A percentile compares a stretch with the other conserved stretches of the same genome.
phyloP scores from a whole-genome alignment of 2,113 vertebrate species.

The Cromileptes altivelis region DNA sequence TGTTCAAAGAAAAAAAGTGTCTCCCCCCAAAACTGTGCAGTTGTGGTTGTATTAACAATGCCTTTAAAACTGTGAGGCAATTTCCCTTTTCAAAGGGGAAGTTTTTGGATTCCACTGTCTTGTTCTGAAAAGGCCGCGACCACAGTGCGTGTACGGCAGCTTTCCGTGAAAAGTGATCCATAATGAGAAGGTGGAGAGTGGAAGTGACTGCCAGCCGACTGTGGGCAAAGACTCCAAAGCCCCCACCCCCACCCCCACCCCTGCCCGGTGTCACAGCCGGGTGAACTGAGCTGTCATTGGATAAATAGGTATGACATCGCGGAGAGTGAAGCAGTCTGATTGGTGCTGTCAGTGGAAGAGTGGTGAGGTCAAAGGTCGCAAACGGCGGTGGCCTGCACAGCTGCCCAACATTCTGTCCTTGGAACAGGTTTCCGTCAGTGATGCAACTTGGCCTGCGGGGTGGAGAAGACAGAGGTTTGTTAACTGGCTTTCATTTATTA shows the following conservation, averaged over 20 bases:
- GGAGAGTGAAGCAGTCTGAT: slow-evolving; percentile 51
- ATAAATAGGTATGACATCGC: slow-evolving; percentile 37
- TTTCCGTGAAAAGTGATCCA: slow-evolving; percentile 32
- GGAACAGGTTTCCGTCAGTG: slow-evolving; percentile 74
- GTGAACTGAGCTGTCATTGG: slow-evolving; percentile 34
- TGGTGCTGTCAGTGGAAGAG: slow-evolving; percentile 59
- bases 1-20: background rate
- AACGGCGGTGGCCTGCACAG: slow-evolving; percentile 61
- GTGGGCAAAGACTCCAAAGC: slow-evolving; percentile 40
- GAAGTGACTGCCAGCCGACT: slow-evolving; percentile 37
- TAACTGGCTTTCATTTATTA: background rate
- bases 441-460: slow-evolving; percentile 80
- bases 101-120: slow-evolving; percentile 35
- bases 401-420: slow-evolving; percentile 64
- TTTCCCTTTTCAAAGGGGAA: slow-evolving; percentile 69
- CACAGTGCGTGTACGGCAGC: slow-evolving; percentile 25
- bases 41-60: slow-evolving; percentile 37
- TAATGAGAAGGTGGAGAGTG: background rate
- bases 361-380: slow-evolving; percentile 73
- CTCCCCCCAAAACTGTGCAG: slow-evolving; percentile 34
- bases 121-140: slow-evolving; percentile 38
- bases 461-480: slow-evolving; percentile 15
- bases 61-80: slow-evolving; percentile 42
- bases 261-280: slow-evolving; percentile 11
- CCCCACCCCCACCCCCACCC: background rate